Evolutionary conservation across 2,113 vertebrate species (phyloP).

Genomic region (Tachuris rubrigastra): DNA sequence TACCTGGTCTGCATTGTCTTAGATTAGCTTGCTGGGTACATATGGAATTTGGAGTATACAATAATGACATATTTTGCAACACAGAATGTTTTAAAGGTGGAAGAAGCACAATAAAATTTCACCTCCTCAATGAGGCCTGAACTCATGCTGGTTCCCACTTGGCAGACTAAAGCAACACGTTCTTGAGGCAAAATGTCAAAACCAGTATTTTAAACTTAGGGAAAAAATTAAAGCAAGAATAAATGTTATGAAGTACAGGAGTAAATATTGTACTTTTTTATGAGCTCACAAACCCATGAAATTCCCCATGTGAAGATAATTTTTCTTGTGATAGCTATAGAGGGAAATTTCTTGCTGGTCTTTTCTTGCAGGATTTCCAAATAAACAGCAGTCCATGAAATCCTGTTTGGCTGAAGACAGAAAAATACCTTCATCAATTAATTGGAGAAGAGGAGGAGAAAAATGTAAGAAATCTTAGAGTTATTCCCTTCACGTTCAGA

Average conservation of each 20-base stretch:
- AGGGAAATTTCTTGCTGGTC: neutral
- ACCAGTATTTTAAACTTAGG: neutral
- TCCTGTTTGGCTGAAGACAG: neutral
- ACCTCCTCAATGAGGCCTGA: neutral
- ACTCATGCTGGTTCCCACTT: neutral
- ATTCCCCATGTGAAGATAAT: neutral
- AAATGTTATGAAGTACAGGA: neutral
- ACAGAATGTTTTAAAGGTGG: neutral
- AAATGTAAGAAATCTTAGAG: neutral
- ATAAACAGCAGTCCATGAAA: neutral
- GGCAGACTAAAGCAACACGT: neutral
- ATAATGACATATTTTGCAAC: neutral
- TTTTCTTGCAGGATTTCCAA: neutral
- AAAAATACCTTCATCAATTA: neutral
- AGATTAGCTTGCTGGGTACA: neutral
- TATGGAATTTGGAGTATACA: neutral
- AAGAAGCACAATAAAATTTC: neutral
- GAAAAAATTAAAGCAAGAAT: slow-evolving; percentile 1
- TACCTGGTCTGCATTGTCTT: neutral
- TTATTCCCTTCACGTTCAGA: neutral
- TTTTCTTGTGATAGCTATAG: neutral
- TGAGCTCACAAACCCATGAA: neutral
- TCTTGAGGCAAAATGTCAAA: neutral
- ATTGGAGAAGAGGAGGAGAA: neutral
- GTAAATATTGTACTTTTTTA: neutral